Conservation (phyloP, 2,888 invertebrate genomes). For the Apamea sordens region DNA sequence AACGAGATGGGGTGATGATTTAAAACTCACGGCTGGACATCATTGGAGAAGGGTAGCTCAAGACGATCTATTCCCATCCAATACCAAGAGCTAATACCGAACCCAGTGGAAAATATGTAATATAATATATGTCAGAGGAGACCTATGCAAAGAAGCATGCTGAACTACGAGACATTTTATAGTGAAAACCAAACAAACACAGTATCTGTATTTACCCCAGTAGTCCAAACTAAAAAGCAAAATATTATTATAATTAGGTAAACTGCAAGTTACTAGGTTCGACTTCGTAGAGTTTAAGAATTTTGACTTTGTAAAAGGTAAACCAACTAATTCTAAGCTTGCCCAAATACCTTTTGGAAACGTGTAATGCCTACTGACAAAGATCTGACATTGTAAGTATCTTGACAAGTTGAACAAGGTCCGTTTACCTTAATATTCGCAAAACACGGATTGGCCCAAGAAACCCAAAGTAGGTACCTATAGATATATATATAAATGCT, state of each 20-base stretch:
- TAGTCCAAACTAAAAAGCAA: not conserved
- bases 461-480: not conserved
- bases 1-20: not conserved
- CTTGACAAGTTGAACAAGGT: constrained; percentile 23
- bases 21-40: not conserved
- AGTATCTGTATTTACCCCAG: not conserved
- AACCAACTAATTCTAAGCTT: not conserved
- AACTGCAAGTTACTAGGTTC: not conserved
- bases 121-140: not conserved
- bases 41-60: not conserved
- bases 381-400: constrained; percentile 40
- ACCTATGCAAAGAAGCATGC: not conserved
- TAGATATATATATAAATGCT: not conserved
- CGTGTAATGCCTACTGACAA: constrained; percentile 1
- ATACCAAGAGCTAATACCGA: too few species aligned
- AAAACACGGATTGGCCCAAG: not conserved
- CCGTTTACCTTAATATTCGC: constrained; percentile 17
- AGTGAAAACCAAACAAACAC: not conserved
- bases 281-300: not conserved
- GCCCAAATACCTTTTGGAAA: constrained; percentile 17
- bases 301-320: not conserved
- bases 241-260: not conserved
- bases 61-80: too few species aligned
- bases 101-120: not conserved
- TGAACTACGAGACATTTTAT: not conserved